Conservation (phyloP, 2,113 vertebrate species). For the Rhynchomys soricoides region DNA sequence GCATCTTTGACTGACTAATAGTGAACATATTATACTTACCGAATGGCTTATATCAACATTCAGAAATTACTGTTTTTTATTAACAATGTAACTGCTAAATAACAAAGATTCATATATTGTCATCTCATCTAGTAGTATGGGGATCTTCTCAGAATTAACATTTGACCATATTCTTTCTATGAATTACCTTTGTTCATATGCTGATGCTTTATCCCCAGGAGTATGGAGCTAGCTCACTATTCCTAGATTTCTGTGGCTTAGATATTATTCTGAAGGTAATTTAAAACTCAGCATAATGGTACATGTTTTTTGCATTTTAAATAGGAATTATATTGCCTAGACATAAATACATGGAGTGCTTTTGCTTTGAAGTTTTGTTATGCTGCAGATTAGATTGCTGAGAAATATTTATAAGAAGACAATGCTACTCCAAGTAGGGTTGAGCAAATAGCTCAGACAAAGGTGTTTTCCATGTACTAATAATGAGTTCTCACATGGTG, state of each 20-base stretch:
- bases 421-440: not conserved
- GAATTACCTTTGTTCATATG: not conserved
- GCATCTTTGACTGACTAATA: not conserved
- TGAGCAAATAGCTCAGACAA: conserved; percentile 14
- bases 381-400: not conserved
- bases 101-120: not conserved
- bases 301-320: not conserved
- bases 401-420: not conserved
- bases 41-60: not conserved
- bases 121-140: not conserved
- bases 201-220: not conserved
- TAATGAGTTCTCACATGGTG: conserved; percentile 47
- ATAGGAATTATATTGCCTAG: not conserved
- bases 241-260: conserved; percentile 1
- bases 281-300: not conserved
- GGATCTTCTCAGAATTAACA: not conserved
- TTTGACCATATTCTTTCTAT: not conserved
- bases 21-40: conserved; percentile 1
- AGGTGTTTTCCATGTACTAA: conserved; percentile 30
- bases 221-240: not conserved
- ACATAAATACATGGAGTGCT: not conserved
- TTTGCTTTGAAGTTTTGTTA: not conserved
- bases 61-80: conserved; percentile 1
- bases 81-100: not conserved
- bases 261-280: not conserved